Conservation (phyloP, 2,113 vertebrate species). For the Phyllostomus hastatus region DNA sequence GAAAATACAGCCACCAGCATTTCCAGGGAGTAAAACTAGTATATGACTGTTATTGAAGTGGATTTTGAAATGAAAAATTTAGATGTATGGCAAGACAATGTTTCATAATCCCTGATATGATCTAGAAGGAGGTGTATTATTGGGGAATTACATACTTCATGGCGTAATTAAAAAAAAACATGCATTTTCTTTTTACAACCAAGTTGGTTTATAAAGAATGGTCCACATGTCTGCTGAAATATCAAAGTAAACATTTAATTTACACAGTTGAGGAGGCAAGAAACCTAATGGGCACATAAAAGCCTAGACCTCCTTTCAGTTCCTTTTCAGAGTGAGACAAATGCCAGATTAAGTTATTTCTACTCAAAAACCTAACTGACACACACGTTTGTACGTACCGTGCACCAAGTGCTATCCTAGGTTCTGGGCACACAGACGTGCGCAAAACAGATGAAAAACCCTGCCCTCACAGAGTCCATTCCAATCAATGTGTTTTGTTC, state of each 20-base stretch:
- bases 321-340: constrained; percentile 68
- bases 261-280: constrained; percentile 56
- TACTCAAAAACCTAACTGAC: neutral
- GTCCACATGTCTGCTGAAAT: constrained; percentile 49
- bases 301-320: constrained; percentile 51
- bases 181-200: constrained; percentile 46
- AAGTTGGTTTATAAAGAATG: constrained; percentile 73
- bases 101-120: constrained; percentile 19
- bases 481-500: neutral
- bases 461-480: neutral
- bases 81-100: constrained; percentile 41
- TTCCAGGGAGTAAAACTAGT: neutral
- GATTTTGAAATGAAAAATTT: constrained; percentile 64
- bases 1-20: constrained; percentile 24
- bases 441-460: neutral
- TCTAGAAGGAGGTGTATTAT: neutral
- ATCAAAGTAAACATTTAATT: constrained; percentile 70
- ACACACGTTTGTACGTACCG: neutral
- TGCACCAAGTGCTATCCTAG: neutral
- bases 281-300: constrained; percentile 51
- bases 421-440: neutral
- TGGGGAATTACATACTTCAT: constrained; percentile 46
- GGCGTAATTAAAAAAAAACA: constrained; percentile 27
- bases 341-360: constrained; percentile 50
- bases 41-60: constrained; percentile 33